phyloP scores from a whole-genome alignment of 2,797 vertebrate species.

The Platyrinchus mystaceus region DNA sequence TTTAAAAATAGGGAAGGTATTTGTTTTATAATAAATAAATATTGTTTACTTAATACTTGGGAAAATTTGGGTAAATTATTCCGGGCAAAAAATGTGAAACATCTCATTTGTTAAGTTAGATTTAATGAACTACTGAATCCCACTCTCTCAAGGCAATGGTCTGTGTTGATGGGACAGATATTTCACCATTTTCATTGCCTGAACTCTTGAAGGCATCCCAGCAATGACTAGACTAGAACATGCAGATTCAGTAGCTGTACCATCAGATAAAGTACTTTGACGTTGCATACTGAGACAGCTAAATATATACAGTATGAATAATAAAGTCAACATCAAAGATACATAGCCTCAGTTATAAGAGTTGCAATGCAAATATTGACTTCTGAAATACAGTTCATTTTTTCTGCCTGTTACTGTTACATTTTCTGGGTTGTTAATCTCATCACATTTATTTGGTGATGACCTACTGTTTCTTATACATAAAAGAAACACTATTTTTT shows the following conservation, averaged over 20 bases:
- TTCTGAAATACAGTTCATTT: neutral
- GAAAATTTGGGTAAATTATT: constrained; percentile 19
- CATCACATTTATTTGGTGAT: neutral
- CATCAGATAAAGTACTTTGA: constrained; percentile 4
- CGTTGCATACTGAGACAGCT: constrained; percentile 3
- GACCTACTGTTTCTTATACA: neutral
- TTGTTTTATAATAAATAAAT: neutral
- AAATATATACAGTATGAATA: constrained; percentile 27
- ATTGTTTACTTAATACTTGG: neutral
- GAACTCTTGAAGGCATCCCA: constrained; percentile 31
- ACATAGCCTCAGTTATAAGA: neutral
- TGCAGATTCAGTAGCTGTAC: neutral
- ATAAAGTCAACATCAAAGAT: constrained; percentile 23
- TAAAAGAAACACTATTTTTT: neutral
- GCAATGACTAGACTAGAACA: neutral
- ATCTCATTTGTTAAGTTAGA: constrained; percentile 25
- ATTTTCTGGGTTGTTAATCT: neutral
- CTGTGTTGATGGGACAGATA: constrained; percentile 36
- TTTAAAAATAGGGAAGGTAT: neutral
- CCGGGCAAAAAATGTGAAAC: constrained; percentile 13
- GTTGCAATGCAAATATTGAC: neutral
- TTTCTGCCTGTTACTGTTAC: neutral
- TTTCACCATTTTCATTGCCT: neutral
- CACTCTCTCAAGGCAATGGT: constrained; percentile 56
- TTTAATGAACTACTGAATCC: constrained; percentile 71